phyloP scores from a whole-genome alignment of 2,113 vertebrate genomes.

The Origma solitaria region DNA sequence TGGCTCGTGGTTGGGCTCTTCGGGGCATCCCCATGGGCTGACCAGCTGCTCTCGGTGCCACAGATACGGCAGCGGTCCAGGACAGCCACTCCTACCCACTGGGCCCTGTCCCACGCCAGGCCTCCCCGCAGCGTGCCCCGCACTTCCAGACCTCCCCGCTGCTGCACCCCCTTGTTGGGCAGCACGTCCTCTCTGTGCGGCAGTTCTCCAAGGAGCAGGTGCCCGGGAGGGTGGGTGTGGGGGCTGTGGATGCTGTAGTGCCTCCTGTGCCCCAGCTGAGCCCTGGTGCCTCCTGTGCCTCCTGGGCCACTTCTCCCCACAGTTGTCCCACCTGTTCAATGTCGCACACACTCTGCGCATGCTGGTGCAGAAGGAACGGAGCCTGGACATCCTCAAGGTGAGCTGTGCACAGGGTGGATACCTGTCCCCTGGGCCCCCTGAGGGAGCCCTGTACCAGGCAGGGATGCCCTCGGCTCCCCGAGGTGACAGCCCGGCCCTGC shows the following conservation, averaged over 20 bases:
- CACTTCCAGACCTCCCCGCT: conserved; percentile 84
- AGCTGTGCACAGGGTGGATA: accelerated
- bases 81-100: conserved; percentile 75
- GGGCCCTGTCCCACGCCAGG: conserved; percentile 79
- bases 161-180: conserved; percentile 86
- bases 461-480: accelerated
- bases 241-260: not conserved
- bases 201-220: conserved; percentile 99
- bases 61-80: conserved; percentile 57
- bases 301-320: not conserved
- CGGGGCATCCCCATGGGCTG: accelerated
- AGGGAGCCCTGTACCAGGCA: accelerated
- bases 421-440: accelerated
- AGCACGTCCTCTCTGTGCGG: conserved; percentile 87
- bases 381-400: conserved; percentile 94
- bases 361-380: conserved; percentile 94
- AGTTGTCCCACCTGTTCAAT: conserved; percentile 95
- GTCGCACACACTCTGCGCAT: conserved; percentile 88
- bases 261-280: accelerated
- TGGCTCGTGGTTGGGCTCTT: not conserved
- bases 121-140: conserved; percentile 80
- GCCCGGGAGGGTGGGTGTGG: accelerated
- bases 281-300: accelerated
- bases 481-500: accelerated
- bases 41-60: not conserved